Conservation (phyloP, 2,888 invertebrate species). For the Mongoloraphidia duomilia region DNA sequence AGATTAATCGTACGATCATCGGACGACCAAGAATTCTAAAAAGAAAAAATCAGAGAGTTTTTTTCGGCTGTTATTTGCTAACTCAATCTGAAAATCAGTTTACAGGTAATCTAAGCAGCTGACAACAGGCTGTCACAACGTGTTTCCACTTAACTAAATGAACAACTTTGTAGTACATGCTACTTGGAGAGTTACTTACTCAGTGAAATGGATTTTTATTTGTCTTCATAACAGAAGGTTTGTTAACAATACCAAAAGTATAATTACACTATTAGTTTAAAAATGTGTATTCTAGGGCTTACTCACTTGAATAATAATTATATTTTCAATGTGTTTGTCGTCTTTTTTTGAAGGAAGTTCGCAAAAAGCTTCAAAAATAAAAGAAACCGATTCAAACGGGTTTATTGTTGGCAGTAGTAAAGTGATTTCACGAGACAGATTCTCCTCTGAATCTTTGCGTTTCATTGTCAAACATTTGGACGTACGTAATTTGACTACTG, state of each 20-base stretch:
- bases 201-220: no score
- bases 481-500: constrained; percentile 45
- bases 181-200: no score
- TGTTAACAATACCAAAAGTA: not conserved
- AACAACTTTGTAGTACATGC: constrained; percentile 21
- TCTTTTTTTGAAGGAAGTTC: constrained; percentile 58
- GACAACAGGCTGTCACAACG: constrained; percentile 58
- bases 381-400: constrained; percentile 49
- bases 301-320: constrained; percentile 18
- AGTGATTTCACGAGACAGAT: constrained; percentile 37
- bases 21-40: constrained; percentile 45
- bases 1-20: constrained; percentile 58
- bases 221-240: not conserved
- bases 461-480: constrained; percentile 53
- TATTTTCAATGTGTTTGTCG: constrained; percentile 57
- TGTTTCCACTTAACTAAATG: constrained; percentile 12
- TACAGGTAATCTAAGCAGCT: no score
- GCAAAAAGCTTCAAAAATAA: constrained; percentile 52
- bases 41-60: no score
- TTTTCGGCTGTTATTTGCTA: no score
- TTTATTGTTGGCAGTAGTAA: constrained; percentile 40
- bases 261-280: constrained; percentile 1
- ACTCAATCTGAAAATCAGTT: no score
- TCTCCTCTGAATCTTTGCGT: constrained; percentile 21
- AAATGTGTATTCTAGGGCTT: not conserved